These are phyloP conservation scores for Leptinotarsa lineolata DNA, from an alignment of 1,140 invertebrate species.

Conservation along the genomic window DNA sequence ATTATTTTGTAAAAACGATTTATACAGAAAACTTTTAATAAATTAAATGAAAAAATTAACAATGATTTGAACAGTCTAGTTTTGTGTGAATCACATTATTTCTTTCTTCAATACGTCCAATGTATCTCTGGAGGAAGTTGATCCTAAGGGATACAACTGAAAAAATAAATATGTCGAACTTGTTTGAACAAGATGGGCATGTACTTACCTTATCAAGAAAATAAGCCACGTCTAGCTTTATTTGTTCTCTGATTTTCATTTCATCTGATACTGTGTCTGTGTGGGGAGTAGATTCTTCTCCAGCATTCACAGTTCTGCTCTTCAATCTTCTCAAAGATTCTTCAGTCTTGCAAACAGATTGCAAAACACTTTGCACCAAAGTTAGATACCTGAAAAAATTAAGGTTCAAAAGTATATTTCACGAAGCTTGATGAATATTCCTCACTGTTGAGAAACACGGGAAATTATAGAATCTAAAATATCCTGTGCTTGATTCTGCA, in stretches of 20 bases:
- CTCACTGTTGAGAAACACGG: slow-evolving; percentile 44
- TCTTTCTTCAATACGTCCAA: slow-evolving; percentile 37
- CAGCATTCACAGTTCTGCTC: slow-evolving; percentile 65
- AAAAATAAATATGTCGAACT: slow-evolving; percentile 26
- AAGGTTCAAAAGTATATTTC: too few species aligned
- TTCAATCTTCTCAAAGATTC: slow-evolving; percentile 88
- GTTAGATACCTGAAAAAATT: slow-evolving; percentile 72
- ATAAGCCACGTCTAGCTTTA: slow-evolving; percentile 79
- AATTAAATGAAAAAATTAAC: slow-evolving; percentile 18
- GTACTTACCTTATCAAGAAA: slow-evolving; percentile 45
- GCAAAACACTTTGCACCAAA: slow-evolving; percentile 84
- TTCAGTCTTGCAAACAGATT: slow-evolving; percentile 92
- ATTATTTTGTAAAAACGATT: slow-evolving; percentile 25
- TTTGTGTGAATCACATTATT: slow-evolving; percentile 17
- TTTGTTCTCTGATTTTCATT: slow-evolving; percentile 90
- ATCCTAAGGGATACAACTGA: slow-evolving; percentile 37
- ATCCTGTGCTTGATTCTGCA: slow-evolving; percentile 40
- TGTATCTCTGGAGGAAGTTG: slow-evolving; percentile 24
- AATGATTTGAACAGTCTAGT: background rate
- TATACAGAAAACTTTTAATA: slow-evolving; percentile 29
- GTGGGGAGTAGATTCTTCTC: slow-evolving; percentile 58
- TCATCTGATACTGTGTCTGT: slow-evolving; percentile 73
- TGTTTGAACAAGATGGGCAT: background rate
- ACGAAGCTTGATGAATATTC: background rate
- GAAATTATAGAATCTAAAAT: slow-evolving; percentile 39